Conservation (phyloP, 2,888 invertebrate species). For the Malthinus flaveolus region DNA sequence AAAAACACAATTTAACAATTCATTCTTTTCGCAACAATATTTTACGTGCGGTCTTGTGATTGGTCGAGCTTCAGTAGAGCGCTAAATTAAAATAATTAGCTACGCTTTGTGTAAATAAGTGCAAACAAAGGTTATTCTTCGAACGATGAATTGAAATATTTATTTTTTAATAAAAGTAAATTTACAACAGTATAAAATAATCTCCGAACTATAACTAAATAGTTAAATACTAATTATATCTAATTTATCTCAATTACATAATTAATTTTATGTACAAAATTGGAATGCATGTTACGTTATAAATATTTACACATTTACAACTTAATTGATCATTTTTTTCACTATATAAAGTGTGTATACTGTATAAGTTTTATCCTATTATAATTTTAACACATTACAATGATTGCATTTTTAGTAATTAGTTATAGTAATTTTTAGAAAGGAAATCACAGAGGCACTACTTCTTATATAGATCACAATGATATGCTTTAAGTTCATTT, state of each 20-base stretch:
- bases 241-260: slow-evolving; percentile 14
- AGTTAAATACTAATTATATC: no score
- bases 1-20: no score
- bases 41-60: not conserved
- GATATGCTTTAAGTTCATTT: slow-evolving; percentile 49
- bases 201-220: no score
- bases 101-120: not conserved
- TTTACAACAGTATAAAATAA: slow-evolving; percentile 1
- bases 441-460: slow-evolving; percentile 55
- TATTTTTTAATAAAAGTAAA: slow-evolving; percentile 3
- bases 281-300: slow-evolving; percentile 30
- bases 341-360: not conserved
- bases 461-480: slow-evolving; percentile 55
- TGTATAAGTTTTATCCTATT: not conserved
- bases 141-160: not conserved
- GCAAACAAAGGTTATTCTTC: not conserved
- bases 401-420: slow-evolving; percentile 6
- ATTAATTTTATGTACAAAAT: slow-evolving; percentile 32
- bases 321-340: slow-evolving; percentile 1
- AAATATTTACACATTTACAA: slow-evolving; percentile 27
- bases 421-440: slow-evolving; percentile 32
- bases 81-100: not conserved
- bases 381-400: not conserved
- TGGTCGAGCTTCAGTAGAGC: not conserved
- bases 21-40: not conserved